phyloP scores from a whole-genome alignment of 2,113 vertebrate species.

The Xenopus borealis region DNA sequence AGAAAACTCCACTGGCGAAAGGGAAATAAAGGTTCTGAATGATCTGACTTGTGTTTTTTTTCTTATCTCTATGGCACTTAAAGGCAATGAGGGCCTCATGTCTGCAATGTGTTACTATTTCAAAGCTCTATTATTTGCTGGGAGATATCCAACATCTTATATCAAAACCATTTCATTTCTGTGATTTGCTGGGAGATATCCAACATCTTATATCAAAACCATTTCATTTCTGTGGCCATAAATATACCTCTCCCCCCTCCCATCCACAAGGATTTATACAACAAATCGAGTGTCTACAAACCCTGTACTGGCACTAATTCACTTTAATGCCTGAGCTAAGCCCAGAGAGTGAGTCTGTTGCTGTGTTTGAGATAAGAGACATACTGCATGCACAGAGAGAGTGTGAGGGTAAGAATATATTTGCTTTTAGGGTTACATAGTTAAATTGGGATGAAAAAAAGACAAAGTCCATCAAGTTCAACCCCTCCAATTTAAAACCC shows the following conservation, averaged over 20 bases:
- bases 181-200: background rate
- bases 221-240: background rate
- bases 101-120: too few relatives aligned
- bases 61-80: too few relatives aligned
- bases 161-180: background rate
- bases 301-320: background rate
- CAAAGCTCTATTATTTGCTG: background rate
- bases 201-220: background rate
- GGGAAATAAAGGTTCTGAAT: slow-evolving; percentile 45
- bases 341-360: background rate
- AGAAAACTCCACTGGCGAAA: slow-evolving; percentile 34
- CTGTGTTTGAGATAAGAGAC: background rate
- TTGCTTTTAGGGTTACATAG: too few relatives aligned
- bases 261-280: background rate
- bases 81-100: background rate
- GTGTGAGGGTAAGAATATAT: background rate
- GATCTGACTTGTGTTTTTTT: slow-evolving; percentile 16
- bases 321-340: background rate
- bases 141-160: background rate
- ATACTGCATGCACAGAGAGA: background rate
- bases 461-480: too few relatives aligned
- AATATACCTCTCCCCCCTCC: background rate
- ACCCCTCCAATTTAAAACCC: too few relatives aligned
- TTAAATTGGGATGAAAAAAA: too few relatives aligned
- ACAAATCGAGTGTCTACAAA: background rate